These are phyloP conservation scores for Apodemus sylvaticus DNA, from an alignment of 2,113 vertebrate species.

Conservation along the genomic window DNA sequence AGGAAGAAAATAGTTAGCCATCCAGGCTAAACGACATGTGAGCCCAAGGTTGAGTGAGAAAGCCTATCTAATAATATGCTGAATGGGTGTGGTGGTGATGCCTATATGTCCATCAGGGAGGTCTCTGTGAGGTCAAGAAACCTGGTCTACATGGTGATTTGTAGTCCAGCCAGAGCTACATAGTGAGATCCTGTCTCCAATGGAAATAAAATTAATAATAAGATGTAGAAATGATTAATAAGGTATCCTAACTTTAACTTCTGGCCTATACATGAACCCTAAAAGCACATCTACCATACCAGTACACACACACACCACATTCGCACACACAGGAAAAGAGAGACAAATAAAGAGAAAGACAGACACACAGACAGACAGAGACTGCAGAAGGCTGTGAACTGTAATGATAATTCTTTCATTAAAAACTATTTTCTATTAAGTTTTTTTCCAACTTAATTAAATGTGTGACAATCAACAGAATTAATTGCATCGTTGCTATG, in stretches of 20 bases:
- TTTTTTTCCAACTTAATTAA: conserved; percentile 60
- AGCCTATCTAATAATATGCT: too few relatives aligned
- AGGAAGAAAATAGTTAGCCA: neutral
- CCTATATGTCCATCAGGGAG: neutral
- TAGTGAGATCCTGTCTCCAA: too few relatives aligned
- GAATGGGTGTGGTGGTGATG: too few relatives aligned
- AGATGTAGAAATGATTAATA: neutral
- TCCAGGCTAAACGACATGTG: too few relatives aligned
- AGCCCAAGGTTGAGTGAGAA: neutral
- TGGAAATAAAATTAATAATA: neutral
- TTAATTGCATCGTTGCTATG: conserved; percentile 46
- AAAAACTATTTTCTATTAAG: conserved; percentile 54
- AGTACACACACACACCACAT: neutral
- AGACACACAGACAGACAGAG: neutral
- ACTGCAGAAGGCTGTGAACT: too few relatives aligned
- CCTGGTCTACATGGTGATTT: neutral
- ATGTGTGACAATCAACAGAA: conserved; percentile 36
- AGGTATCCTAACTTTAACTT: neutral
- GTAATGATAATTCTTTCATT: conserved; percentile 55
- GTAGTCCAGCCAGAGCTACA: neutral
- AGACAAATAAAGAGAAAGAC: neutral
- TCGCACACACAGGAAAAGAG: neutral
- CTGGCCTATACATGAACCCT: neutral
- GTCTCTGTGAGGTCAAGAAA: neutral
- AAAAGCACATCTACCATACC: neutral